Evolutionary conservation across 92 coral and sea anemone genomes (phyloP).

Genomic region (Galaxea fascicularis): DNA sequence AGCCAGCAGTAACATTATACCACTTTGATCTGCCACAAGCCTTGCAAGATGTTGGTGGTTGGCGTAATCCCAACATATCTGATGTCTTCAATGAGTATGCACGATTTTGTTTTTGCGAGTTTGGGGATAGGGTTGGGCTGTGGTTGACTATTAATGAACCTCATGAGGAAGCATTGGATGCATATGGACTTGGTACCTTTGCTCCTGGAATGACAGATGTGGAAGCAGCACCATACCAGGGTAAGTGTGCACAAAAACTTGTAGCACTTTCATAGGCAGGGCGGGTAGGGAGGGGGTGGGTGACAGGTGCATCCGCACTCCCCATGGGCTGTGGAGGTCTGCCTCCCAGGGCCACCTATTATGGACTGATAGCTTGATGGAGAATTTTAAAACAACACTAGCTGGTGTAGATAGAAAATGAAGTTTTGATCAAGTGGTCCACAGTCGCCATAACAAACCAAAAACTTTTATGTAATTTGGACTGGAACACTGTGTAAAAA

Average conservation of each 20-base stretch:
- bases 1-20: slow-evolving; percentile 87
- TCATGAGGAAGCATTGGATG: slow-evolving; percentile 79
- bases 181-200: slow-evolving; percentile 80
- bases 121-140: slow-evolving; percentile 86
- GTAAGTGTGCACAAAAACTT: slow-evolving; percentile 26
- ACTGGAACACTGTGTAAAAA: no score
- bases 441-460: no score
- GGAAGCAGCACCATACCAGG: slow-evolving; percentile 79
- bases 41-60: slow-evolving; percentile 88
- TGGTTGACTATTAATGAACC: slow-evolving; percentile 97
- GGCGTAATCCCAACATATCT: slow-evolving; percentile 73
- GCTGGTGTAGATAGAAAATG: no score
- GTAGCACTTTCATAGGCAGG: not conserved
- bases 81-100: slow-evolving; percentile 79
- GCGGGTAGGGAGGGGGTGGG: slow-evolving; percentile 10
- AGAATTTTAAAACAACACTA: no score
- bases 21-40: slow-evolving; percentile 95
- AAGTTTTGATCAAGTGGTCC: no score
- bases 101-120: slow-evolving; percentile 77
- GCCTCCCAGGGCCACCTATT: no score
- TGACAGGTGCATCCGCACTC: no score
- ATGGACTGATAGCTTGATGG: no score
- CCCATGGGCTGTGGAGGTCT: no score
- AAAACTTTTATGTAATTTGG: no score
- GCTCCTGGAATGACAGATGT: slow-evolving; percentile 84